These are phyloP conservation scores for Platycnemis pennipes DNA, from an alignment of 2,888 invertebrate species.

Conservation along the genomic window DNA sequence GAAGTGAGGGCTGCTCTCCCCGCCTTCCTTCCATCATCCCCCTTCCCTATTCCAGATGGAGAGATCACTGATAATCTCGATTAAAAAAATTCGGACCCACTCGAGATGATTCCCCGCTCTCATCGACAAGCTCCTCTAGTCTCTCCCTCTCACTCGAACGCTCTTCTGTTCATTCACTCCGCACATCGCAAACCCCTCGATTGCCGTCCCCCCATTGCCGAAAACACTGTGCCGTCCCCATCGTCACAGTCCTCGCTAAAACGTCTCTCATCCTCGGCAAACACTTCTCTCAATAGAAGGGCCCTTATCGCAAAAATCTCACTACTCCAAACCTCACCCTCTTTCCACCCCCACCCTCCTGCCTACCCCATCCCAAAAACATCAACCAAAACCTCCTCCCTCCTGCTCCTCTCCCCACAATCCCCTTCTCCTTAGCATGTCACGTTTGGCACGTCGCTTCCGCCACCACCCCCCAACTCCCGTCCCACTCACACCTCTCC, in stretches of 20 bases:
- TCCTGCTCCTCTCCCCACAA: not conserved
- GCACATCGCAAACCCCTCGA: not conserved
- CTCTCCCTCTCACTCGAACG: not conserved
- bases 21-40: not conserved
- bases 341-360: not conserved
- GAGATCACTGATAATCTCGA: constrained; percentile 7
- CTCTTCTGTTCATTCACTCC: not conserved
- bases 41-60: not conserved
- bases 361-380: not conserved
- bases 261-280: constrained; percentile 56
- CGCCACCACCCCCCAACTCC: not conserved
- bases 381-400: not conserved
- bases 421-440: constrained; percentile 28
- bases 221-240: not conserved
- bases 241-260: constrained; percentile 50
- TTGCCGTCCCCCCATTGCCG: not conserved
- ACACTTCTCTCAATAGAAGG: constrained; percentile 61
- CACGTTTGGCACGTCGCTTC: not conserved
- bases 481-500: not conserved
- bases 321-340: not conserved
- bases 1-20: not conserved
- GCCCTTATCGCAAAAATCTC: constrained; percentile 54
- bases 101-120: not conserved
- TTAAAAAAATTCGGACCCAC: constrained; percentile 27
- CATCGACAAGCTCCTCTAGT: not conserved